phyloP scores from a whole-genome alignment of 2,888 invertebrate species.

The Lepidonotus clava region DNA sequence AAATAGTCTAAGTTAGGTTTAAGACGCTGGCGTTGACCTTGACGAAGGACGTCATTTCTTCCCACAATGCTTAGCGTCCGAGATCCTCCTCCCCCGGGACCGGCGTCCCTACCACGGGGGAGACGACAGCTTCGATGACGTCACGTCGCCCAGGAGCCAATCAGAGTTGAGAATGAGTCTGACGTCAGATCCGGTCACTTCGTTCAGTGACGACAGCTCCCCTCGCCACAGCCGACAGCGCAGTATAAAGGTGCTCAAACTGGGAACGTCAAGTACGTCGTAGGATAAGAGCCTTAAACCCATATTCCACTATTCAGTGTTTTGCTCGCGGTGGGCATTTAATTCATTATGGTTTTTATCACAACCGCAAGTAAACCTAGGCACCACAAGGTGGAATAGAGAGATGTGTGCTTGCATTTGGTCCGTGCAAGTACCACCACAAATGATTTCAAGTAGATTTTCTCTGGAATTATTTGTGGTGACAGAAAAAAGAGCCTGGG shows the following conservation, averaged over 20 bases:
- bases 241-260: conserved; percentile 14
- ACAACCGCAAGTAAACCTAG: too few species aligned
- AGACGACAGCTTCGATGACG: background rate
- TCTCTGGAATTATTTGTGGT: too few species aligned
- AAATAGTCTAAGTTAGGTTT: too few species aligned
- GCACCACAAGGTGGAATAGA: too few species aligned
- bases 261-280: background rate
- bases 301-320: too few species aligned
- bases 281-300: background rate
- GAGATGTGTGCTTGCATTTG: too few species aligned
- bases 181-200: background rate
- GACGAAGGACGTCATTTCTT: too few species aligned
- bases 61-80: background rate
- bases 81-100: background rate
- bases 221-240: background rate
- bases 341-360: background rate
- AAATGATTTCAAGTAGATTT: too few species aligned
- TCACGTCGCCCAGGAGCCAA: background rate
- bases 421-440: too few species aligned
- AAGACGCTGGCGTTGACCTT: too few species aligned
- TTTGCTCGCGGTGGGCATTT: too few species aligned
- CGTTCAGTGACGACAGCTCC: background rate
- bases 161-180: background rate
- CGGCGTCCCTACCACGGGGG: background rate
- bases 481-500: too few species aligned